phyloP scores from a whole-genome alignment of 2,888 invertebrate species.

The Ceratothoa steindachneri region DNA sequence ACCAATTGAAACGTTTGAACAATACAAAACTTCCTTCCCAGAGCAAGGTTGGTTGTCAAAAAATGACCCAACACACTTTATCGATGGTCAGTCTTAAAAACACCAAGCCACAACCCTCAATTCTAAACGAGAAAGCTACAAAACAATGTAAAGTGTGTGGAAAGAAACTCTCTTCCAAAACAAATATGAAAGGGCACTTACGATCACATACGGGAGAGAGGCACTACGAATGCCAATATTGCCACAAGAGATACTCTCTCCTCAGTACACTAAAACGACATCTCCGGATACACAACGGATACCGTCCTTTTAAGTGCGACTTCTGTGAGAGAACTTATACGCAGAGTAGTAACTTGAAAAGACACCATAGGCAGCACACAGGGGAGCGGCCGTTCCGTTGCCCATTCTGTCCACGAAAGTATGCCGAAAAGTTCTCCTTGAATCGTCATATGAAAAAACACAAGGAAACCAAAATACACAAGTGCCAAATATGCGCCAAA shows the following conservation, averaged over 20 bases:
- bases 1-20: not conserved
- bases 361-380: slow-evolving; percentile 40
- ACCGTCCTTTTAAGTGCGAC: slow-evolving; percentile 38
- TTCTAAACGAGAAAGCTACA: not conserved
- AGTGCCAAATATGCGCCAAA: not conserved
- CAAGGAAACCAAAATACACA: not conserved
- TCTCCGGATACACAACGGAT: slow-evolving; percentile 33
- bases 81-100: not conserved
- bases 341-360: slow-evolving; percentile 29
- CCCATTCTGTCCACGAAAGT: not conserved
- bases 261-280: slow-evolving; percentile 34
- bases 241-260: slow-evolving; percentile 35
- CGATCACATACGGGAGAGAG: slow-evolving; percentile 38
- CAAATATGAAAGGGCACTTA: slow-evolving; percentile 21
- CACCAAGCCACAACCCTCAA: not conserved
- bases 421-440: not conserved
- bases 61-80: not conserved
- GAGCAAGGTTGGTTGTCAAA: too few relatives aligned
- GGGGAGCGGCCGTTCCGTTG: slow-evolving; percentile 40
- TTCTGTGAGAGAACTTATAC: slow-evolving; percentile 33
- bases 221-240: slow-evolving; percentile 35
- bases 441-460: not conserved
- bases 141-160: not conserved
- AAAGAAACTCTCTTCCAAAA: not conserved
- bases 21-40: not conserved